Percentiles rank a stretch among this genome's conserved stretches.
Evolutionary conservation across 1,140 invertebrate species (phyloP).

Genomic region (Drosophila lowei): DNA sequence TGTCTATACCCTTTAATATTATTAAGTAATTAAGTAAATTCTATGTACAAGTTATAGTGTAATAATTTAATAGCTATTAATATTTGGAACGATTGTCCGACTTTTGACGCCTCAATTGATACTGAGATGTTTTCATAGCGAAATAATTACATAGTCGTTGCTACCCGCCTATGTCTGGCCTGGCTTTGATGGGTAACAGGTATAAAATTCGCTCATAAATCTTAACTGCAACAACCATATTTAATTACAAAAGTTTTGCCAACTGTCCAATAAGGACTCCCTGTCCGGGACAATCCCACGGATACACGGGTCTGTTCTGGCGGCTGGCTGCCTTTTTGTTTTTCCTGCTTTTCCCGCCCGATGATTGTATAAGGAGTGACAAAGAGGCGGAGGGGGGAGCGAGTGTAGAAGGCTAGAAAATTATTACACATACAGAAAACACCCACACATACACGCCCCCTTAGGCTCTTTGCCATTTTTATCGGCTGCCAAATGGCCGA

Average conservation of each 20-base stretch:
- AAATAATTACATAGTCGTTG: not conserved
- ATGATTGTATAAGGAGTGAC: not conserved
- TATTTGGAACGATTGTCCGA: too few relatives aligned
- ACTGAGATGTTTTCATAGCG: not conserved
- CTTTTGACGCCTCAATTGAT: not conserved
- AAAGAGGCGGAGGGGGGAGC: not conserved
- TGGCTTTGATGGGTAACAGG: not conserved
- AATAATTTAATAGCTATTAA: not conserved
- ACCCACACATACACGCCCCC: conserved; percentile 38
- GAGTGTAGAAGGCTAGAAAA: conserved; percentile 26
- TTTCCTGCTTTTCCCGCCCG: conserved; percentile 29
- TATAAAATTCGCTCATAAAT: conserved; percentile 53
- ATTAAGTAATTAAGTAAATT: too few relatives aligned
- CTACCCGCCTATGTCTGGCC: too few relatives aligned
- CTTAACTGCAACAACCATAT: conserved; percentile 58
- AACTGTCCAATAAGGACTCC: conserved; percentile 23
- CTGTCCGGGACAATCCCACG: conserved; percentile 14
- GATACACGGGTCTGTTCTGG: conserved; percentile 4
- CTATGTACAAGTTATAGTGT: not conserved
- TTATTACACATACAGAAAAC: conserved; percentile 32
- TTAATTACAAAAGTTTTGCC: conserved; percentile 68
- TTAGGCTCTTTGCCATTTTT: conserved; percentile 63
- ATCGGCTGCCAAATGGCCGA: conserved; percentile 75
- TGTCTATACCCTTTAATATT: not conserved
- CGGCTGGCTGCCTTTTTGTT: conserved; percentile 15